Evolutionary conservation across 2,797 vertebrate species (phyloP).

Genomic region (Phalanger gymnotis): DNA sequence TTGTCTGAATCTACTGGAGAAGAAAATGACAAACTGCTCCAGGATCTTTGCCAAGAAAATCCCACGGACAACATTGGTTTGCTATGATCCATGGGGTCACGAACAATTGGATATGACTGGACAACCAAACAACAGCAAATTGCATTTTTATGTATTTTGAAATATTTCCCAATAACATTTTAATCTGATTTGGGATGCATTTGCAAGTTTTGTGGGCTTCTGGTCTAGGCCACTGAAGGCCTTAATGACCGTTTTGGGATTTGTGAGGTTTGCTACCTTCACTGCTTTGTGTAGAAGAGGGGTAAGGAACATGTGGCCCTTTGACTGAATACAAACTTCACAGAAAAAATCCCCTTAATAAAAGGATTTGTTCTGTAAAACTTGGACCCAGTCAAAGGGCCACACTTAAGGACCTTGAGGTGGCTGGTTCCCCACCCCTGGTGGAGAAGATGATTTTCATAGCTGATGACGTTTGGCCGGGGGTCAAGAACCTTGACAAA

Average conservation of each 20-base stretch:
- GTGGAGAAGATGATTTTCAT: not conserved
- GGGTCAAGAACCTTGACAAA: not conserved
- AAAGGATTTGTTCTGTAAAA: no score
- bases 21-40: not conserved
- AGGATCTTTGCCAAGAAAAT: not conserved
- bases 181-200: not conserved
- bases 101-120: not conserved
- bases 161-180: not conserved
- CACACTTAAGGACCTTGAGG: no score
- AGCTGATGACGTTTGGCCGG: not conserved
- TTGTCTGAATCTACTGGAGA: not conserved
- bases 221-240: not conserved
- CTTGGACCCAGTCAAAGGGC: no score
- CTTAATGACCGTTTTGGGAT: not conserved
- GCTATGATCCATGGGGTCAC: not conserved
- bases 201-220: not conserved
- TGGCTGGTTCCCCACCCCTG: not conserved
- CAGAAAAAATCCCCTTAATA: no score
- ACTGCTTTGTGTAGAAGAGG: not conserved
- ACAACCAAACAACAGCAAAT: not conserved
- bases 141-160: not conserved
- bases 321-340: no score
- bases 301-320: no score
- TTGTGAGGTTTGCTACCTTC: not conserved
- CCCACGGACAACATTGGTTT: not conserved